phyloP scores from a whole-genome alignment of 2,797 vertebrate species.

The Rhyacichthys aspro region DNA sequence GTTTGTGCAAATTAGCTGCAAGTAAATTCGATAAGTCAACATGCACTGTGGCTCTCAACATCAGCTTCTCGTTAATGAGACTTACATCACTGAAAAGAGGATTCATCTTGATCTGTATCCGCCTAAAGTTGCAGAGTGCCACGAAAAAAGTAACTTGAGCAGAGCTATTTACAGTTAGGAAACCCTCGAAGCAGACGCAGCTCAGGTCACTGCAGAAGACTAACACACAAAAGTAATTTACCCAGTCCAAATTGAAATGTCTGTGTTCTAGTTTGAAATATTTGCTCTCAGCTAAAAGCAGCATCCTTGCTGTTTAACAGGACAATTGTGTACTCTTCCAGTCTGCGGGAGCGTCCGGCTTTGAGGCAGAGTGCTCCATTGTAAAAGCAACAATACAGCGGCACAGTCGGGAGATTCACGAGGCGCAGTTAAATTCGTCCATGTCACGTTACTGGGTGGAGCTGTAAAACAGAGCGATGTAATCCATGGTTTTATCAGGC shows the following conservation, averaged over 20 bases:
- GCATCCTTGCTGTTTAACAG: conserved; percentile 56
- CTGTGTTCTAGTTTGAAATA: conserved; percentile 41
- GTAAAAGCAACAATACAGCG: conserved; percentile 35
- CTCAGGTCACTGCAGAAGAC: no score
- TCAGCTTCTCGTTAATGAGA: no score
- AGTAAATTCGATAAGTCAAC: no score
- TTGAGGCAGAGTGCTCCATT: conserved; percentile 37
- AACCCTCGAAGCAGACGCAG: no score
- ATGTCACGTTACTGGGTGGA: conserved; percentile 28
- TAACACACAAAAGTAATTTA: no score
- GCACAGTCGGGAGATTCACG: conserved; percentile 51
- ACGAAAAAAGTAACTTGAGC: no score
- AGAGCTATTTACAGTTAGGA: no score
- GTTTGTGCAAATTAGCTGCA: no score
- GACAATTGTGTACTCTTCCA: conserved; percentile 30
- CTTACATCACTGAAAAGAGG: no score
- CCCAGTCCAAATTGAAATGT: neutral
- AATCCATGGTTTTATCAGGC: conserved; percentile 39
- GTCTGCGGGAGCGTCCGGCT: conserved; percentile 24
- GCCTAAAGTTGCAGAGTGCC: no score
- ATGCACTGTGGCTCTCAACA: no score
- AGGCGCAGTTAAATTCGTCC: conserved; percentile 45
- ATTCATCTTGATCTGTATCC: no score
- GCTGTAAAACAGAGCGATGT: conserved; percentile 51
- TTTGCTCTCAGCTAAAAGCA: conserved; percentile 36